Evolutionary conservation across 2,888 invertebrate species (phyloP), one percentile per base, ranked within the genome.

Genomic region (Hypolimnas misippus): DNA sequence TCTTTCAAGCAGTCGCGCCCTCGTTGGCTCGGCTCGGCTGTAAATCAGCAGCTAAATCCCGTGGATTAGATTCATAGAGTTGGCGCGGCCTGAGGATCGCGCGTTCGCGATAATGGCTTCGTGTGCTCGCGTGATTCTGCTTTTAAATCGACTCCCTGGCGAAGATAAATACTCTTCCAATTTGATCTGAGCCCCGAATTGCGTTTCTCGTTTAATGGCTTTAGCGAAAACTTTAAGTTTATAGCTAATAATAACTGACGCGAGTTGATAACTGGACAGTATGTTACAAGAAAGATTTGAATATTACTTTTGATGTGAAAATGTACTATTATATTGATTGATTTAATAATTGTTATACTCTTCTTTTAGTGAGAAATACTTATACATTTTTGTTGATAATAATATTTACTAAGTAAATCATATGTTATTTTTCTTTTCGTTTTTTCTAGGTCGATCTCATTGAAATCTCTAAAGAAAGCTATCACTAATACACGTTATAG

Each of bases 51-150:
- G 83, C 86, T 87, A 89, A 89, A 92, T 91, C 92, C 92, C 82
- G 83, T 79, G 92, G 93, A 93, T 93, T 92, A 93, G 92, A 92
- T 89, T 87, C 88, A 90, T 91, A 90, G 92, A 91, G 87, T 92
- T 87, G 84, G 84, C 86, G 83, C 89, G 86, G 89, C 89, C 90
- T 88, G 88, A 76, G 90, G 87, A 87, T 89, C 87, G 81, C 78
- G 82, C 76, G 76, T 76, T 76, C 68, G 87, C 87, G 90, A 91
- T 92, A 92, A 92, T 90, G 84, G 89, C 87, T 76, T 83, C 86
- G 87, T 90, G 88, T 89, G 89, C 86, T 88, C 74, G 87, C 88
- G 90, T 89, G 92, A 90, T 91, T 90, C 83, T 83, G 90, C 90
- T 89, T 91, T 92, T 90, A 91, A 92, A 92, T 92, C 84, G 89